These are phyloP conservation scores for Bettongia penicillata DNA, from an alignment of 2,113 vertebrate genomes.

Conservation along the genomic window DNA sequence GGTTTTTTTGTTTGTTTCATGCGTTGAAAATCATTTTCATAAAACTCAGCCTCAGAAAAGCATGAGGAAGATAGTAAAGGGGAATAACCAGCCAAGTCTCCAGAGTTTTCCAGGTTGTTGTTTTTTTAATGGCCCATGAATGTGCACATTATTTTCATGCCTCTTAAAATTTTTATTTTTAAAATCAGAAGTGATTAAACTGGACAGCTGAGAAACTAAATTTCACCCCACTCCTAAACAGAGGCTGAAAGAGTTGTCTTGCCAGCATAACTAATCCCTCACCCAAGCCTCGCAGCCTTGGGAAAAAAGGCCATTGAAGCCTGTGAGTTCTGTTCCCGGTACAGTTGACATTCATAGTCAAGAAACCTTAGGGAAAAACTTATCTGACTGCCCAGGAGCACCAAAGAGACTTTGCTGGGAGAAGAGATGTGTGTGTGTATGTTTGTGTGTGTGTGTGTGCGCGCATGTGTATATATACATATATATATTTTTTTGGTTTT, in stretches of 20 bases:
- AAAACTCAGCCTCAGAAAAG: not conserved
- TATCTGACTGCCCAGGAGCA: not conserved
- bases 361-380: not conserved
- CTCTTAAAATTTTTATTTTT: not conserved
- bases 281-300: not conserved
- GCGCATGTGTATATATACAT: not conserved
- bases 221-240: not conserved
- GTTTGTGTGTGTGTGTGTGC: not conserved
- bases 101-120: not conserved
- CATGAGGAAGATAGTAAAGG: not conserved
- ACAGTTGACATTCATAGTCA: not conserved
- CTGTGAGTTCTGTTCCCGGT: not conserved
- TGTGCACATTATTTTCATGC: not conserved
- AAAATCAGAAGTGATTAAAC: not conserved
- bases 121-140: not conserved
- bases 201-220: not conserved
- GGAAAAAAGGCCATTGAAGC: not conserved
- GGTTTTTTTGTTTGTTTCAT: not conserved
- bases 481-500: conserved; percentile 1
- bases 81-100: not conserved
- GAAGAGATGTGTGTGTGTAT: not conserved
- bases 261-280: not conserved
- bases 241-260: not conserved
- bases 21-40: conserved; percentile 21
- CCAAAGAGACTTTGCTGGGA: conserved; percentile 4